Base-by-base conservation (phyloP, 2,797 vertebrate genomes). In the Microcaecilia unicolor region DNA sequence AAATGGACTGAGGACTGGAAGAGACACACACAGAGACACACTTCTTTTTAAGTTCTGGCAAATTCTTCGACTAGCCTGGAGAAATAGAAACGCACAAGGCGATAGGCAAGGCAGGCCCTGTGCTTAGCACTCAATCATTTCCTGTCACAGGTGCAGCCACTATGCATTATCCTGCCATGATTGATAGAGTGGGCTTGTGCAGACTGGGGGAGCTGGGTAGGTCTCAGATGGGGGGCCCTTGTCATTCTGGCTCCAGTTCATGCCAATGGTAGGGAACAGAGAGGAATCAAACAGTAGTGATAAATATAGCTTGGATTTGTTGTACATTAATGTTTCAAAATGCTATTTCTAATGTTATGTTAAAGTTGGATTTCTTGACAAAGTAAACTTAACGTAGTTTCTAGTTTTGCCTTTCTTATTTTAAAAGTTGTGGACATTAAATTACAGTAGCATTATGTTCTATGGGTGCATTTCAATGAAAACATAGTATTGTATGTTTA, bases 71-170 rank as follows among this genome's bases (percentile, higher is more conserved):
- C 59, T 48, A 46, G 70, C 78, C 73, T 64, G 54, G 74, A 80
- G 78, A 81, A 75, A 83, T 76, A 79, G 78, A 73, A 81, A 83
- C 64, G 76, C 75, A 67, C 66, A 69, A 61, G 65, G 72, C 51
- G 64, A 64, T 63, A 51, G 78, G 67, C 71, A 62, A 74, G 66
- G 72, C 70, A 14, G 33, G 67, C 58, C 78, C 74, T 50, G 70
- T 76, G 78, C 69, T 74, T 72, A 74, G 71, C 80, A 83, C 78
- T 88, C 81, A 72, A 88, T 87, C 84, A 85, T 84, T 53, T 60
- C 51, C 68, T 86, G 84, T 84, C 81, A 84, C 71, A 59, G 73
- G 72, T 59, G 75, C 80, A 81, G 68, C 74, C 74, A 67, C 68
- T 74, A 67, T 72, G 73, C 71, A 66, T 84, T 81, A 82, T 74